phyloP scores from a whole-genome alignment of 2,888 invertebrate genomes.

The Drosophila gaucha region DNA sequence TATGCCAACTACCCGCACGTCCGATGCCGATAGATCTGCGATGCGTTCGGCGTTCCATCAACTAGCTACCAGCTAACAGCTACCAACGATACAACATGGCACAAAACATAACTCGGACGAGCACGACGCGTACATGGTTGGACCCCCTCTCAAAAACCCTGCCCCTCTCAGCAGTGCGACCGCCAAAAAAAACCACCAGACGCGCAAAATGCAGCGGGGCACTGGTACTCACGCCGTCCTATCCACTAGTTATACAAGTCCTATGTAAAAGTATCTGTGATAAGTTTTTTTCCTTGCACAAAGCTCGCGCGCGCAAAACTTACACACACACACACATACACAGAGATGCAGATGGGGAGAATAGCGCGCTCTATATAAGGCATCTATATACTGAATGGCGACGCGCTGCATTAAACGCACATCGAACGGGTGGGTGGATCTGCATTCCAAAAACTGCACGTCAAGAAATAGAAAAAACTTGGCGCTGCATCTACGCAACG shows the following conservation, averaged over 20 bases:
- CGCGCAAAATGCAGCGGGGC: slow-evolving; percentile 71
- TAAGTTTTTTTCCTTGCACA: slow-evolving; percentile 73
- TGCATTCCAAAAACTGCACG: slow-evolving; percentile 34
- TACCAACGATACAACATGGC: slow-evolving; percentile 45
- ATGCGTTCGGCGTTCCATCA: slow-evolving; percentile 82
- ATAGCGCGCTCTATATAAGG: slow-evolving; percentile 35
- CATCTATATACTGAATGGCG: slow-evolving; percentile 52
- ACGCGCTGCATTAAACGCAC: slow-evolving; percentile 51
- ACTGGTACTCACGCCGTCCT: slow-evolving; percentile 21
- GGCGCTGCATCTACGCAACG: slow-evolving; percentile 70
- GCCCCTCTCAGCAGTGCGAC: slow-evolving; percentile 30
- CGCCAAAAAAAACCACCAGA: slow-evolving; percentile 63
- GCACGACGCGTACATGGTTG: slow-evolving; percentile 51
- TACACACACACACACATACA: slow-evolving; percentile 34
- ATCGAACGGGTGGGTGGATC: slow-evolving; percentile 9
- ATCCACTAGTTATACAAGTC: slow-evolving; percentile 14
- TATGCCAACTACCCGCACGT: slow-evolving; percentile 83
- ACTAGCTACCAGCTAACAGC: slow-evolving; percentile 56
- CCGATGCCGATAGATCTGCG: slow-evolving; percentile 82
- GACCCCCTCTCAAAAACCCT: slow-evolving; percentile 9
- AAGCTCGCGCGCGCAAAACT: slow-evolving; percentile 74
- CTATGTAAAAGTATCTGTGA: slow-evolving; percentile 68
- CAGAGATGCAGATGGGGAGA: slow-evolving; percentile 20
- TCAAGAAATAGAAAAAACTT: slow-evolving; percentile 77
- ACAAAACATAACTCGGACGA: slow-evolving; percentile 54